Evolutionary conservation across 2,113 vertebrate genomes (phyloP).

Genomic region (Trochalopteron elliotii): DNA sequence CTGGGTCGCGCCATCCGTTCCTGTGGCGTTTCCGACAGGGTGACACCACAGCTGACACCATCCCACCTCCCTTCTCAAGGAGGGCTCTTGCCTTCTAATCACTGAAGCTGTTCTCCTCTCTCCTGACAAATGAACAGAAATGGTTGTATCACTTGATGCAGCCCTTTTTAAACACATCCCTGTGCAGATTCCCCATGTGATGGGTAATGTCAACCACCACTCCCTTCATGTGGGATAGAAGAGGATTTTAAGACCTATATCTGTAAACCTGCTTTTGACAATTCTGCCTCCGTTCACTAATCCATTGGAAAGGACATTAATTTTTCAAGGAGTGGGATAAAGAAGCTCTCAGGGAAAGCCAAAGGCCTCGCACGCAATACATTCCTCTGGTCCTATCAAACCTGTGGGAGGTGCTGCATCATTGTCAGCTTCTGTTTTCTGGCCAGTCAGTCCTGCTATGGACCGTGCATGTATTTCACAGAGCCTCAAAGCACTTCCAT

Average conservation of each 20-base stretch:
- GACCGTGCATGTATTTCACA: neutral
- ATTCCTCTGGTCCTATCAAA: neutral
- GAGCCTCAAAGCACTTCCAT: neutral
- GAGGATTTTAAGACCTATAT: neutral
- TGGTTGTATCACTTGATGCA: fast-evolving
- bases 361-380: fast-evolving
- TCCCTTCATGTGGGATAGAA: neutral
- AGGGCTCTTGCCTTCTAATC: neutral
- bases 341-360: neutral
- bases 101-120: neutral
- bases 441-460: neutral
- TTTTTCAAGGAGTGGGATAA: neutral
- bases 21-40: fast-evolving
- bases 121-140: neutral
- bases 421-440: neutral
- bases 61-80: neutral
- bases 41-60: fast-evolving
- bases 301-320: neutral
- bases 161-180: neutral
- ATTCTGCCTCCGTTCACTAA: neutral
- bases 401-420: neutral
- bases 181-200: fast-evolving
- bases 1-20: fast-evolving
- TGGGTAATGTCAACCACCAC: neutral
- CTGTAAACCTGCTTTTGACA: neutral